phyloP scores from a whole-genome alignment of 1,140 invertebrate species.

The Dendrolimus kikuchii region DNA sequence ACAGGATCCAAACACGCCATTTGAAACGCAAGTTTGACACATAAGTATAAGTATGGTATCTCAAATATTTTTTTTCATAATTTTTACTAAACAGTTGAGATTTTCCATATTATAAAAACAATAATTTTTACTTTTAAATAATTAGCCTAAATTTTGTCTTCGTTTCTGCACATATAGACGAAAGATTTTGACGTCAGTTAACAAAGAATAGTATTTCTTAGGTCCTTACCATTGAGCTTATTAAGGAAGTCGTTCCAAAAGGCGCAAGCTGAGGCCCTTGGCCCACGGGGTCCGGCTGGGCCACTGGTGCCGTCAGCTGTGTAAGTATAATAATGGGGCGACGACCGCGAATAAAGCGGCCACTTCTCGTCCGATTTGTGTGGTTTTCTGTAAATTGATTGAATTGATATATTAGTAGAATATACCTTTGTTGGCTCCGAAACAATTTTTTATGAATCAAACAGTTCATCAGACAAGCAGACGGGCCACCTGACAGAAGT shows the following conservation, averaged over 20 bases:
- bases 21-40: too few species aligned
- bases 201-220: conserved; percentile 20
- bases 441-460: background rate
- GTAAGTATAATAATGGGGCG: conserved; percentile 92
- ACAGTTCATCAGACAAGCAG: background rate
- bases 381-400: conserved; percentile 81
- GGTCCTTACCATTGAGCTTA: conserved; percentile 79
- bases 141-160: too few species aligned
- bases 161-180: too few species aligned
- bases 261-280: conserved; percentile 88
- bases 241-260: conserved; percentile 98
- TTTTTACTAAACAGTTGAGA: too few species aligned
- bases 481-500: background rate
- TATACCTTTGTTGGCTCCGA: background rate
- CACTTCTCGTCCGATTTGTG: conserved; percentile 86
- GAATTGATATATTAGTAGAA: background rate
- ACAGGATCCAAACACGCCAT: too few species aligned
- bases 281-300: conserved; percentile 82
- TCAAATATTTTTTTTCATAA: too few species aligned
- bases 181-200: too few species aligned
- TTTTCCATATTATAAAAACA: too few species aligned
- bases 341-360: conserved; percentile 89
- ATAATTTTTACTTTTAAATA: too few species aligned
- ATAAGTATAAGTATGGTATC: too few species aligned
- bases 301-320: conserved; percentile 82